Base-by-base conservation (phyloP, 1,140 invertebrate genomes). In the Solenopsis fugax region DNA sequence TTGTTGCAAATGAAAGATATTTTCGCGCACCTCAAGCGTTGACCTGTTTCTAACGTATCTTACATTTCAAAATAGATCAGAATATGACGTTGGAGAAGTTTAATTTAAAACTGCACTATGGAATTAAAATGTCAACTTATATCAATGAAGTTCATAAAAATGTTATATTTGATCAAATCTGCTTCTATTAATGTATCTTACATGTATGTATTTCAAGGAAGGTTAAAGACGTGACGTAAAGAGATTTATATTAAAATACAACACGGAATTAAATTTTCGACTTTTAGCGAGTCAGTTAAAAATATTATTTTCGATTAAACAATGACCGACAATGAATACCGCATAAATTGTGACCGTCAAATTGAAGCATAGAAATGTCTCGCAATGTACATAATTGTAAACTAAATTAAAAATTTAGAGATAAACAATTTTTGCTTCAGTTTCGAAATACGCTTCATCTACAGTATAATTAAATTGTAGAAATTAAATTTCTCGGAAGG, bases 401-500 rank as follows among this genome's bases (percentile, higher is more conserved):
- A 73, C 48, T 81, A 73, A 84, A 84, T 60, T 73, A 41, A 48
- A 73, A 48, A 73, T 60, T 24, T 73, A 21, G 50, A 34, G 13
- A 24, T 37, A 75, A 73, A 60, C 52, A 75, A 82, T 48, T 60
- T 73, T 21, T 24, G 21, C 0, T 5, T 34, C 18, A 45, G 18
- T 60, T 48, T 58, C 7, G 13, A 73, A 41, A 13, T 60, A 56
- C n/a, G 37, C 64, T 81, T 56, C 21, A 69, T 54, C 21, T 71
- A 16, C 77, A 1, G 41, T 37, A 62, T 84, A 73, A 84, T 84
- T 84, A 60, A 84, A 84, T 84, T 4, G 41, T 41, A 37, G 50
- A 75, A 84, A 73, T 73, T n/a, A 50, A 75, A 24, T 84, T 84
- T 84, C 80, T 50, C 41, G 24, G n/a, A 45, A 60, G 41, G 54